Base-by-base conservation (phyloP, 2,888 invertebrate genomes). In the Teinopalpus imperialis region DNA sequence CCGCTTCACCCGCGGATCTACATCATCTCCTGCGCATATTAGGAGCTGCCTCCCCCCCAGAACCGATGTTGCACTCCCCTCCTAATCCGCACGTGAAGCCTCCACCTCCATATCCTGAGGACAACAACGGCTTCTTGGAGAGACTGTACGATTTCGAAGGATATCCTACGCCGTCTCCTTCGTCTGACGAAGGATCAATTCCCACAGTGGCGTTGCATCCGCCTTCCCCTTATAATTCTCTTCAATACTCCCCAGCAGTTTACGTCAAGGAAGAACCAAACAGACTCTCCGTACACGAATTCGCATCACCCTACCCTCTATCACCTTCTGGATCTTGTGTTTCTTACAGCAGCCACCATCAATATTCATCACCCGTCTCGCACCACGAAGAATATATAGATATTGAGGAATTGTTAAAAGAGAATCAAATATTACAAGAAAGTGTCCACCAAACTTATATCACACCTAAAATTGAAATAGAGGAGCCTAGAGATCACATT, bases 401-500 rank as follows among this genome's bases (percentile, higher is more conserved):
- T 54, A 91, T 92, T 43, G 90, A 91, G 52, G 91, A 90, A 54
- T 74, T 92, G 16, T 65, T 92, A 32, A 90, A 90, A 74, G 90
- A 90, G 53, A 90, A 90, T 57, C 90, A 89, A 57, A 86, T 88
- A 46, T 59, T 86, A 7, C 90, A 90, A 73, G 89, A 89, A 18
- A 81, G 77, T 51, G 66, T 73, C 58, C 90, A 76, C 49, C 82
- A 79, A 7, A 71, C 53, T 62, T 85, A 73, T 56, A 60, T 88
- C 45, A 86, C 83, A 43, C 91, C 91, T 40, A 92, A 92, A 70
- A 75, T 90, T 46, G 91, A 92, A 65, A 72, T 87, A 1, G 89
- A 86, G 51, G 85, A 87, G 48, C 90, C 90, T 4, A 90, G 92
- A 63, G 93, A 95, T 70, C 94, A 96, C 78, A 93, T 94, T 66